Evolutionary conservation across 2,797 vertebrate species (phyloP).

Genomic region (Sebastes glaucus): DNA sequence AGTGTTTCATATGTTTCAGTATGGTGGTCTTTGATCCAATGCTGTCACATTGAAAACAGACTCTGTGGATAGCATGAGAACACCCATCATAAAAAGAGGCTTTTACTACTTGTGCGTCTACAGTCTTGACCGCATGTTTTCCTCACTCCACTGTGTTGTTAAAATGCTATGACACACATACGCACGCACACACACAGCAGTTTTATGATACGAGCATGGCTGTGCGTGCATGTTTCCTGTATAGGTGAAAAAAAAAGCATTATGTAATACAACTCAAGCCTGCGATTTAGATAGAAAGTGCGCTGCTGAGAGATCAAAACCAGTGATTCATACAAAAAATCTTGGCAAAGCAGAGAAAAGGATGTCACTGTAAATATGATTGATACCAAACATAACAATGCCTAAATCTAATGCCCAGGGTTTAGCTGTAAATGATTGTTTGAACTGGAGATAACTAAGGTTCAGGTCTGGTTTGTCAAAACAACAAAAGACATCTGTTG

Average conservation of each 20-base stretch:
- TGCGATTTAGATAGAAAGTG: slow-evolving; percentile 37
- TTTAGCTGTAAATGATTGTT: too few species aligned
- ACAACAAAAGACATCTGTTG: background rate
- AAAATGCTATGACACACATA: slow-evolving; percentile 34
- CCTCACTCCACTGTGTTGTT: slow-evolving; percentile 22
- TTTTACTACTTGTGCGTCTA: slow-evolving; percentile 27
- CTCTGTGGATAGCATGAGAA: slow-evolving; percentile 42
- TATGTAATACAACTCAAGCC: slow-evolving; percentile 35
- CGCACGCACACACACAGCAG: slow-evolving; percentile 5
- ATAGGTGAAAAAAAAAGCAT: slow-evolving; percentile 3
- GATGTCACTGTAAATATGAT: background rate
- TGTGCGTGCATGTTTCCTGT: slow-evolving; percentile 14
- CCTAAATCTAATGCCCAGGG: too few species aligned
- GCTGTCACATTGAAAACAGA: slow-evolving; percentile 64
- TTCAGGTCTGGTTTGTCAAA: background rate
- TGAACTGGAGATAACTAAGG: background rate
- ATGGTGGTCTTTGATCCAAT: slow-evolving; percentile 43
- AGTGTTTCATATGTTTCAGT: slow-evolving; percentile 46
- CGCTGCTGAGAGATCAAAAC: slow-evolving; percentile 16
- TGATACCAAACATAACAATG: background rate
- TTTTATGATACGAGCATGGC: slow-evolving; percentile 17
- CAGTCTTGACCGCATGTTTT: slow-evolving; percentile 44
- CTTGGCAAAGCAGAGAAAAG: background rate
- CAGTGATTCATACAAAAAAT: background rate
- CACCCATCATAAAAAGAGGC: slow-evolving; percentile 30